A percentile compares a stretch with the other conserved stretches of the same genome.
phyloP scores from a whole-genome alignment of 2,888 invertebrate genomes.

The Notocelia uddmanniana region DNA sequence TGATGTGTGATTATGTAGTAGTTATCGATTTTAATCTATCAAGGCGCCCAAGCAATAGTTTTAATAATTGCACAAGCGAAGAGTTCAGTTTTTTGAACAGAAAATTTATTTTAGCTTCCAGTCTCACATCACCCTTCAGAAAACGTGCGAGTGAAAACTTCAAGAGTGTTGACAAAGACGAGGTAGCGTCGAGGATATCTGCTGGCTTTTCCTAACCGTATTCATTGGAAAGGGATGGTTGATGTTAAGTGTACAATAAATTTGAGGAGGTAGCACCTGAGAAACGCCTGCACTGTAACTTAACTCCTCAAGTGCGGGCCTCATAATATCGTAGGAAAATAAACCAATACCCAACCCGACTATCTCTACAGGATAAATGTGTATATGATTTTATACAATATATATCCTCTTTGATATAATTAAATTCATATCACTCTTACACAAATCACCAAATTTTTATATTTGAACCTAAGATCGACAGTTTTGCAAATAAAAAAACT shows the following conservation, averaged over 20 bases:
- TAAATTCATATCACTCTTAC: too few species aligned
- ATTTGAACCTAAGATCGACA: too few species aligned
- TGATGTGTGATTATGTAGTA: too few species aligned
- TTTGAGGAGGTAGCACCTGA: background rate
- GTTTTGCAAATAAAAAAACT: too few species aligned
- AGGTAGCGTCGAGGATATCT: background rate
- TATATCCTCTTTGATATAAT: too few species aligned
- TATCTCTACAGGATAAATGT: background rate
- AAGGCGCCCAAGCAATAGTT: background rate
- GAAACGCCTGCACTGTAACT: background rate
- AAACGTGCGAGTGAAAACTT: background rate
- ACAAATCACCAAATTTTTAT: too few species aligned
- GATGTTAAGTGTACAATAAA: background rate
- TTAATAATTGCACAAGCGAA: conserved; percentile 2
- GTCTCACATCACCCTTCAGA: background rate
- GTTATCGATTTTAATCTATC: background rate
- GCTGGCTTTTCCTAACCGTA: background rate
- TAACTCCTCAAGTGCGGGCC: background rate
- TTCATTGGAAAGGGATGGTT: background rate
- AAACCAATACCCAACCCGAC: background rate
- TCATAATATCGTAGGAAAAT: background rate
- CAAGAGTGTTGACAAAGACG: background rate
- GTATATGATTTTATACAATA: too few species aligned
- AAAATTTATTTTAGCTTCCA: background rate
- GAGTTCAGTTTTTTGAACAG: background rate